Evolutionary conservation across 2,888 invertebrate genomes (phyloP), one percentile per base, ranked within the genome.

Genomic region (Odontocolon sp.): DNA sequence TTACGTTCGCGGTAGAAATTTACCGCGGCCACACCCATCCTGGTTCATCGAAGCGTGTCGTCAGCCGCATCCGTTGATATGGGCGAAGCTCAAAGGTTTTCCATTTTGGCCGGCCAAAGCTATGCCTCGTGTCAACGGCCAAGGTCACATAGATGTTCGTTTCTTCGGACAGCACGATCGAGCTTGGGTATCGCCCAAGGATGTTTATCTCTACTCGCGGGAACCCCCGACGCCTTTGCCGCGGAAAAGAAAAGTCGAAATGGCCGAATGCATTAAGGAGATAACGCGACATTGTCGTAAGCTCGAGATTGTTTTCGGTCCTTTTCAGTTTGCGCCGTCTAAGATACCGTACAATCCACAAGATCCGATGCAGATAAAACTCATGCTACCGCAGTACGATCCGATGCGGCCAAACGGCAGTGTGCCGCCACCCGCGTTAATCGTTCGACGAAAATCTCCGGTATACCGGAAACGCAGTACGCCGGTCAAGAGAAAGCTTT

Each of bases 71-170:
- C 92, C 96, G 11, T 91, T 99, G 68, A 95, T 99, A 0, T 99
- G 99, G 99, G 99, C 99, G 0, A 98, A 98, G 89, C 92, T 99
- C 8, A 98, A 98, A 92, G 98, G 97, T 8, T 99, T 98, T 87
- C 99, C 99, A 0, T 98, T 95, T 90, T 99, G 99, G 99, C 99
- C 99, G 0, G 98, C 98, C 0, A 99, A 99, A 91, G 96, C 95
- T 0, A 96, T 97, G 95, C 93, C 94, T 0, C 94, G 94, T 70
- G 91, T 92, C 18, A 93, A 92, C 79, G 88, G 91, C 14, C 90
- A 93, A 5, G 94, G 95, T 0, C 91, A 93, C 83, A 96, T 98
- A 0, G 98, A 98, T 90, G 97, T 97, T 1, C 92, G 98, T 1
- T 99, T 99, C 91, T 99, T 99, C 91, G 98, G 98, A 0, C 97